These are phyloP conservation scores for Perizoma affinitatum DNA, from an alignment of 2,888 invertebrate genomes.

Conservation along the genomic window DNA sequence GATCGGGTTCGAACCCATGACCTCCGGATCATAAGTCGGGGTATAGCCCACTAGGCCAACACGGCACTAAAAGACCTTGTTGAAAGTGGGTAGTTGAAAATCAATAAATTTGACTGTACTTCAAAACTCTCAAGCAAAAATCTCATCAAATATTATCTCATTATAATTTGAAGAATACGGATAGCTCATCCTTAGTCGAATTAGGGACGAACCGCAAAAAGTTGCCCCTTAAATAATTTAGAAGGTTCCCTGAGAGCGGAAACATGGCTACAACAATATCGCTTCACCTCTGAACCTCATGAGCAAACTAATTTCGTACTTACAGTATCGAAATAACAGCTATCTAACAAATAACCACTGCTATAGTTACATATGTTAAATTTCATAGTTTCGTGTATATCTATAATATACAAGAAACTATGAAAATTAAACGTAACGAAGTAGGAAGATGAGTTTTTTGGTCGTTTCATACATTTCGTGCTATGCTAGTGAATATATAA, in stretches of 20 bases:
- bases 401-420: slow-evolving; percentile 45
- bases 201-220: slow-evolving; percentile 42
- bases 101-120: no score
- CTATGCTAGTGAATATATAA: slow-evolving; percentile 22
- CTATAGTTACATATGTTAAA: slow-evolving; percentile 18
- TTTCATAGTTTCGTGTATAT: no score
- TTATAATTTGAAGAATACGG: slow-evolving; percentile 46
- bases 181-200: slow-evolving; percentile 42
- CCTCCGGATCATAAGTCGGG: no score
- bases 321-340: slow-evolving; percentile 18
- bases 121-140: slow-evolving; percentile 12
- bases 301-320: slow-evolving; percentile 13
- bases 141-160: slow-evolving; percentile 41
- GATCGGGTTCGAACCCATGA: no score
- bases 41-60: no score
- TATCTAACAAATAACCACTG: background rate
- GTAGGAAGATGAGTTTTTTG: slow-evolving; percentile 37
- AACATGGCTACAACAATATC: slow-evolving; percentile 35
- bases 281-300: background rate
- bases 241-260: slow-evolving; percentile 36
- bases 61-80: no score
- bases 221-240: slow-evolving; percentile 48
- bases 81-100: no score
- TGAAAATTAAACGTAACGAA: slow-evolving; percentile 48
- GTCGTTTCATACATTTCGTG: slow-evolving; percentile 23